Evolutionary conservation across 2,797 vertebrate species (phyloP).

Genomic region (Atherinosoma microstoma): DNA sequence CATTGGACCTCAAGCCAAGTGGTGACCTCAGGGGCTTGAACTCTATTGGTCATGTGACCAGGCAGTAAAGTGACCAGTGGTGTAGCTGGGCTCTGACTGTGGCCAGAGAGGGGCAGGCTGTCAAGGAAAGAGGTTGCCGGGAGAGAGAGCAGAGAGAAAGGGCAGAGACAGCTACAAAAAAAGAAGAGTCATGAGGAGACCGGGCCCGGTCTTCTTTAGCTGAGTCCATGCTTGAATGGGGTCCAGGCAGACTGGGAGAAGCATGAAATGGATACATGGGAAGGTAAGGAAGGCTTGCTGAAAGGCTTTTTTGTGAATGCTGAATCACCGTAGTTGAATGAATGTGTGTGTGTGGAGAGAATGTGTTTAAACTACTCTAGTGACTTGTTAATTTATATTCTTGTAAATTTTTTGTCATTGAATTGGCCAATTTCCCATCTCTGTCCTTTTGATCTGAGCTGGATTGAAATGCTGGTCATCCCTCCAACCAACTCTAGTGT

Average conservation of each 20-base stretch:
- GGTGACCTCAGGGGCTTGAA: constrained; percentile 95
- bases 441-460: neutral
- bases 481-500: too few species aligned
- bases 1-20: constrained; percentile 89
- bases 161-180: constrained; percentile 33
- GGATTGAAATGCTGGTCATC: too few species aligned
- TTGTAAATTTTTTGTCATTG: neutral
- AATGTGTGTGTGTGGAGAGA: neutral
- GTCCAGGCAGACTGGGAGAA: constrained; percentile 84
- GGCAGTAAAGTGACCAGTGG: constrained; percentile 92
- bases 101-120: constrained; percentile 84
- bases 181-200: constrained; percentile 81
- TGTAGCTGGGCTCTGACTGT: constrained; percentile 77
- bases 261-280: constrained; percentile 97
- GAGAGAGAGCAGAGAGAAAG: constrained; percentile 42
- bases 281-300: constrained; percentile 83
- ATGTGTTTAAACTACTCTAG: constrained; percentile 8
- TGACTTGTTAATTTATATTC: neutral
- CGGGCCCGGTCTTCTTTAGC: constrained; percentile 68
- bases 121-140: constrained; percentile 68
- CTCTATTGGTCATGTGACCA: constrained; percentile 91
- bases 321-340: constrained; percentile 5
- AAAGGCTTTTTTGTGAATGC: constrained; percentile 26
- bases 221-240: constrained; percentile 85
- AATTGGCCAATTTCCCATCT: neutral